A percentile compares a stretch with the other conserved stretches of the same genome.
Evolutionary conservation across 2,797 vertebrate species (phyloP).

Genomic region (Bufotes viridis): DNA sequence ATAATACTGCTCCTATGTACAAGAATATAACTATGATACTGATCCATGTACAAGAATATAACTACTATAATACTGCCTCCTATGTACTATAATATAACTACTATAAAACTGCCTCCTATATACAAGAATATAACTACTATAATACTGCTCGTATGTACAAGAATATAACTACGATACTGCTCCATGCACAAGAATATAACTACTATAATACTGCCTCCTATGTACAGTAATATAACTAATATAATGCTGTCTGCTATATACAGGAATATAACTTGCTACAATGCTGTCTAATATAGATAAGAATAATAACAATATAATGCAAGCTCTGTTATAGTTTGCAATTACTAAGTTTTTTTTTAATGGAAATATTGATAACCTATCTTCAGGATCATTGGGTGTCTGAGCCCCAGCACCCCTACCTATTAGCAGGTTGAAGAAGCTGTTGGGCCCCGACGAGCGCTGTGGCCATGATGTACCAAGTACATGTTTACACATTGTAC

Average conservation of each 20-base stretch:
- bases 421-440: too few relatives aligned
- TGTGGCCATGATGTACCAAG: too few relatives aligned
- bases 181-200: neutral
- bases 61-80: constrained; percentile 1
- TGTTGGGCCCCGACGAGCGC: too few relatives aligned
- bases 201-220: neutral
- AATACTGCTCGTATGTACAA: neutral
- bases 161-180: constrained; percentile 15
- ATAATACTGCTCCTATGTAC: neutral
- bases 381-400: too few relatives aligned
- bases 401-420: too few relatives aligned
- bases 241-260: neutral
- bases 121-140: constrained; percentile 4
- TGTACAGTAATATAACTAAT: neutral
- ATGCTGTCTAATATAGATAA: neutral
- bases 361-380: too few relatives aligned
- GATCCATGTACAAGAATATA: neutral
- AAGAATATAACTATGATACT: constrained; percentile 4
- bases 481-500: too few relatives aligned
- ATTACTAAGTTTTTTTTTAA: too few relatives aligned
- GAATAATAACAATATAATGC: neutral
- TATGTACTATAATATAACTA: neutral
- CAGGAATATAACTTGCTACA: neutral
- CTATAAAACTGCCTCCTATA: neutral
- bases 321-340: too few relatives aligned